These are phyloP conservation scores for Hippocampus barbouri DNA, from an alignment of 2,113 vertebrate genomes.

Conservation along the genomic window DNA sequence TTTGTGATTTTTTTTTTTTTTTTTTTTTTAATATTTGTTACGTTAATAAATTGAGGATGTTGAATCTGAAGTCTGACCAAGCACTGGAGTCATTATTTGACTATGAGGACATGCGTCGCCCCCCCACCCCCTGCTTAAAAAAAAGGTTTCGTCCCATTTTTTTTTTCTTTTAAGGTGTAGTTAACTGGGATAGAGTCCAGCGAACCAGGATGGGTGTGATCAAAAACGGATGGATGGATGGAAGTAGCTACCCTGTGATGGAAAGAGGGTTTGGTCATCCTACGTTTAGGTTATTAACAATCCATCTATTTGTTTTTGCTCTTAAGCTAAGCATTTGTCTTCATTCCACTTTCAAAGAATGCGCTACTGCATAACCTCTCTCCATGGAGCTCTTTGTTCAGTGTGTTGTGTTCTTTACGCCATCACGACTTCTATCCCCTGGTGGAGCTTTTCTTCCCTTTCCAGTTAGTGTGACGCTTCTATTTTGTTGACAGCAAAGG, in stretches of 20 bases:
- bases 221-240: background rate
- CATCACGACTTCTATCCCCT: conserved; percentile 13
- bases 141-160: too few species aligned
- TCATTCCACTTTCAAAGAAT: conserved; percentile 8
- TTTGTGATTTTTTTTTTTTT: too few species aligned
- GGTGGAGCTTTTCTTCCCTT: conserved; percentile 22
- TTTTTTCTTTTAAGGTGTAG: too few species aligned
- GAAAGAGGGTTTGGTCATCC: background rate
- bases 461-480: conserved; percentile 14
- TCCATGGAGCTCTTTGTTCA: conserved; percentile 3
- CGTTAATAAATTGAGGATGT: too few species aligned
- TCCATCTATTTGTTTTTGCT: background rate
- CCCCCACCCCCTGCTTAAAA: too few species aligned
- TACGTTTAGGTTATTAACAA: background rate
- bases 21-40: too few species aligned
- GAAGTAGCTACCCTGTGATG: background rate
- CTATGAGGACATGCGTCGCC: too few species aligned
- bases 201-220: background rate
- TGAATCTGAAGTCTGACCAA: too few species aligned
- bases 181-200: background rate
- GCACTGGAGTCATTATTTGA: too few species aligned
- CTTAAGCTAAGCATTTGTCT: conserved; percentile 7
- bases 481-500: conserved; percentile 19
- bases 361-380: background rate
- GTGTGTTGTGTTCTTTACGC: background rate